Evolutionary conservation across 30 jellyfish, hydroid and myxozoan species (phyloP).

Genomic region (Aurelia aurita complex sp. Pacific): DNA sequence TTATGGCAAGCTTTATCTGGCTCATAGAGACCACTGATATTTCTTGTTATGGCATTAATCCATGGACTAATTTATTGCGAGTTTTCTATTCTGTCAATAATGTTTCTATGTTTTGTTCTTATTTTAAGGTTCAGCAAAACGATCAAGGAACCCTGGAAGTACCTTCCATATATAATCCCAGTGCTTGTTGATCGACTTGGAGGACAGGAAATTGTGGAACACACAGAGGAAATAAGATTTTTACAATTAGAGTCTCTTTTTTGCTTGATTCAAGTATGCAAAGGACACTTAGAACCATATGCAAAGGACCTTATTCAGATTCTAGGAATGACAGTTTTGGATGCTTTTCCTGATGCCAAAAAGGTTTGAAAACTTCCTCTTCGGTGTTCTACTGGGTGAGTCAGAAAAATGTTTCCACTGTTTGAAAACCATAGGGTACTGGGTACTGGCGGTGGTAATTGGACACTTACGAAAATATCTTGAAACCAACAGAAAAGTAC

Average conservation of each 20-base stretch:
- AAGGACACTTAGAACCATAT: conserved; percentile 53
- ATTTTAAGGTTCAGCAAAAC: conserved; percentile 12
- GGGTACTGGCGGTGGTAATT: too few relatives aligned
- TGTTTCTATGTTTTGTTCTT: too few relatives aligned
- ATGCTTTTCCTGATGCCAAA: conserved; percentile 81
- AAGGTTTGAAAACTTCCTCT: conserved; percentile 45
- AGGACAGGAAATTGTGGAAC: conserved; percentile 68
- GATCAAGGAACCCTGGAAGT: conserved; percentile 41
- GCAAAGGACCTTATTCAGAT: conserved; percentile 70
- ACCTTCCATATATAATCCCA: conserved; percentile 74
- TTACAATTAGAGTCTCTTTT: conserved; percentile 48
- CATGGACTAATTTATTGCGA: too few relatives aligned
- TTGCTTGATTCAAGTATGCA: conserved; percentile 14
- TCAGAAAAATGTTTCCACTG: background rate
- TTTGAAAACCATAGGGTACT: background rate
- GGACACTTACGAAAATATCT: too few relatives aligned
- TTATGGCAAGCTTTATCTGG: too few relatives aligned
- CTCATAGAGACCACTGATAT: too few relatives aligned
- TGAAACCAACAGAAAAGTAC: too few relatives aligned
- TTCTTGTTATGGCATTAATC: too few relatives aligned
- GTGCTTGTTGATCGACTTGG: conserved; percentile 73
- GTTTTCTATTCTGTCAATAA: too few relatives aligned
- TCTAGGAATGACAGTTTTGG: conserved; percentile 59
- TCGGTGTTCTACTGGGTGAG: background rate
- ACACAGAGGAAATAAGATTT: conserved; percentile 85